A percentile compares a stretch with the other conserved stretches of the same genome.
Evolutionary conservation across 2,113 vertebrate genomes (phyloP).

Genomic region (Oncorhynchus kisutch): DNA sequence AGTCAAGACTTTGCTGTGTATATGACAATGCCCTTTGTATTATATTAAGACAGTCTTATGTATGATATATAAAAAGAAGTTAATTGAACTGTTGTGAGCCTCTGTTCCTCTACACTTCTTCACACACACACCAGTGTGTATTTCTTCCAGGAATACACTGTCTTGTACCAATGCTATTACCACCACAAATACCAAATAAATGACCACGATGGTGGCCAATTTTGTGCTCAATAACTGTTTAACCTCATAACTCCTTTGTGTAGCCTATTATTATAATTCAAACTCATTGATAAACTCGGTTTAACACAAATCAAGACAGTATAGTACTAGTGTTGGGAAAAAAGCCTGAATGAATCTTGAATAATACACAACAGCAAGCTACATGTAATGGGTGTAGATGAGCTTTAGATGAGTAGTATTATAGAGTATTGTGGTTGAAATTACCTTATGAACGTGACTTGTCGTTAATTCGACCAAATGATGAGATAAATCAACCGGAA

Average conservation of each 20-base stretch:
- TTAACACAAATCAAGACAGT: no score
- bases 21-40: slow-evolving; percentile 99
- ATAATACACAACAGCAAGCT: no score
- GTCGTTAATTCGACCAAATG: neutral
- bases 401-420: neutral
- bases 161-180: neutral
- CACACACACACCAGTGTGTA: neutral
- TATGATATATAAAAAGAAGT: slow-evolving; percentile 99
- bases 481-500: neutral
- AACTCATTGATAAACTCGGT: no score
- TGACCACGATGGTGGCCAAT: neutral
- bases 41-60: slow-evolving; percentile 99
- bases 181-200: neutral
- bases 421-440: no score
- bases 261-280: no score
- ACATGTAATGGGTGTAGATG: no score
- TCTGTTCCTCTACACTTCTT: slow-evolving; percentile 65
- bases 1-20: slow-evolving; percentile 99
- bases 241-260: no score
- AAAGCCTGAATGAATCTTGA: no score
- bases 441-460: neutral
- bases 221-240: no score
- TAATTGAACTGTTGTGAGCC: slow-evolving; percentile 96
- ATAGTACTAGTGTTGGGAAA: no score
- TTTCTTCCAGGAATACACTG: neutral